These are phyloP conservation scores for Lissocephala sabroskyi DNA, from an alignment of 2,888 invertebrate genomes.

Conservation along the genomic window DNA sequence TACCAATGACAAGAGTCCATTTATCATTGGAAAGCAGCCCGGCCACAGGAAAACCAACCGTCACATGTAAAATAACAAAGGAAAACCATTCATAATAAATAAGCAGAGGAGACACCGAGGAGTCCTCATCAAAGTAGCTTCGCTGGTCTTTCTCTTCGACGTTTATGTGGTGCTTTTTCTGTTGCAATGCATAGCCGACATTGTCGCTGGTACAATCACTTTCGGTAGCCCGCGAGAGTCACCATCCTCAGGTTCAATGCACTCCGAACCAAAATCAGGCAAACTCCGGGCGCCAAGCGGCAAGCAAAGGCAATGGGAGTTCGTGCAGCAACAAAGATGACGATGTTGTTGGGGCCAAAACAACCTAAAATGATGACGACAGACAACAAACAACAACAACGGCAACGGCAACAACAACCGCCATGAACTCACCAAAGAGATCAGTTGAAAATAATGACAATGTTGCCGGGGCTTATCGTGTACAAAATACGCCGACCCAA, in stretches of 20 bases:
- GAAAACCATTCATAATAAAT: background rate
- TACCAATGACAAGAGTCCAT: slow-evolving; percentile 22
- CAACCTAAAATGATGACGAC: slow-evolving; percentile 28
- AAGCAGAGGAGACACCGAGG: too few species aligned
- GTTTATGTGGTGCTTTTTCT: background rate
- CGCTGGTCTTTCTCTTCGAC: too few species aligned
- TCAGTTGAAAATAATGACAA: slow-evolving; percentile 1
- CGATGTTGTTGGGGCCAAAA: slow-evolving; percentile 24
- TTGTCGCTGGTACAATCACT: slow-evolving; percentile 40
- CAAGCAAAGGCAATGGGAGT: slow-evolving; percentile 13
- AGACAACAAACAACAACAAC: slow-evolving; percentile 26
- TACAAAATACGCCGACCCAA: background rate
- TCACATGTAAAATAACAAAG: slow-evolving; percentile 15
- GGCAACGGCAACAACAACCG: slow-evolving; percentile 8
- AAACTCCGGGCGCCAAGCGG: background rate
- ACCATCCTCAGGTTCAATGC: slow-evolving; percentile 49
- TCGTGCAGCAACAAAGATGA: slow-evolving; percentile 42
- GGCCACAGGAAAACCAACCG: slow-evolving; percentile 9
- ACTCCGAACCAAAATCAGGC: slow-evolving; percentile 19
- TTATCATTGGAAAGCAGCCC: slow-evolving; percentile 32
- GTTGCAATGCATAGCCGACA: slow-evolving; percentile 4
- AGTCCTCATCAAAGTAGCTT: too few species aligned
- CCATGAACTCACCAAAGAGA: slow-evolving; percentile 16
- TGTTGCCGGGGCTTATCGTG: slow-evolving; percentile 15
- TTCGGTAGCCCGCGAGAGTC: slow-evolving; percentile 24